A percentile compares a stretch with the other conserved stretches of the same genome.
Evolutionary conservation across 1,140 invertebrate species (phyloP).

Genomic region (Pseudomyrmex gracilis): DNA sequence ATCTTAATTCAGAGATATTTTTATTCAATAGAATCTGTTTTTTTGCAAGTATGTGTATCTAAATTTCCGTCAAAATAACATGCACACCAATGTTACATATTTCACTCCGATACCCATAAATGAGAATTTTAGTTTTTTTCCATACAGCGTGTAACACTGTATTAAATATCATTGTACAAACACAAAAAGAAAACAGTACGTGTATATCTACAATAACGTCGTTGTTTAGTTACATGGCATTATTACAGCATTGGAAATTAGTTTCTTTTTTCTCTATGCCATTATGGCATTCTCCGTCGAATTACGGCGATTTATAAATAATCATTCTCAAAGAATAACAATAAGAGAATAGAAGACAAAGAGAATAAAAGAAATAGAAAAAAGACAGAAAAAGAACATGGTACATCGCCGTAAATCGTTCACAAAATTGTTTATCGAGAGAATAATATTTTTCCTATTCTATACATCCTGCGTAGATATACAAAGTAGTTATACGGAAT

Average conservation of each 20-base stretch:
- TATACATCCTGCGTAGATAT: constrained; percentile 7
- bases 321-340: background rate
- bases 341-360: background rate
- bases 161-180: constrained; percentile 22
- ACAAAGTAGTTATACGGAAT: constrained; percentile 7
- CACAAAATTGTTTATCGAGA: constrained; percentile 13
- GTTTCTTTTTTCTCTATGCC: constrained; percentile 9
- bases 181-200: constrained; percentile 22
- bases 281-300: constrained; percentile 27
- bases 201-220: constrained; percentile 29
- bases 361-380: background rate
- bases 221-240: constrained; percentile 39
- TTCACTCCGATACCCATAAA: constrained; percentile 3
- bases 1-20: background rate
- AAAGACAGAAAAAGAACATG: constrained; percentile 4
- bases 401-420: constrained; percentile 48
- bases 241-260: constrained; percentile 25
- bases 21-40: constrained; percentile 10
- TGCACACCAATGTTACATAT: constrained; percentile 27
- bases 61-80: constrained; percentile 7
- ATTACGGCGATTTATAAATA: constrained; percentile 37
- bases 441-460: background rate
- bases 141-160: background rate
- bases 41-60: background rate
- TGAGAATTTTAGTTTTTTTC: constrained; percentile 17